Percentiles rank a stretch among this genome's conserved stretches.
phyloP scores from a whole-genome alignment of 2,797 vertebrate genomes.

The Fistularia tabacaria region DNA sequence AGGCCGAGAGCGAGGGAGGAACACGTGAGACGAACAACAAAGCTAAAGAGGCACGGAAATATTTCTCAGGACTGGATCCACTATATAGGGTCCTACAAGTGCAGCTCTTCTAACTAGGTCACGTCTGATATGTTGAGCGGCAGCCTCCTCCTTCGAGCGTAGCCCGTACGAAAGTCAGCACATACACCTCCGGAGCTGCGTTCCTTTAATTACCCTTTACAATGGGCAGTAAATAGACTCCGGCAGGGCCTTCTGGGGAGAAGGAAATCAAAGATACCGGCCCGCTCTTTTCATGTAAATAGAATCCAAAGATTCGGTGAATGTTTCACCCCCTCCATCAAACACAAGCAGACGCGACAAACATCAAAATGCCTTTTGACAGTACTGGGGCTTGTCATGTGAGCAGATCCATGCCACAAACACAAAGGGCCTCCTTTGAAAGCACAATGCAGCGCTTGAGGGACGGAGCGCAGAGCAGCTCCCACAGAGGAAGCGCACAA shows the following conservation, averaged over 20 bases:
- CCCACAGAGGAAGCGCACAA: constrained; percentile 56
- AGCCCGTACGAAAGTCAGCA: constrained; percentile 33
- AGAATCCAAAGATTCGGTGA: constrained; percentile 54
- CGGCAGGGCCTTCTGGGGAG: constrained; percentile 14
- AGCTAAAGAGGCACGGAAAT: constrained; percentile 49
- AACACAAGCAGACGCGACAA: constrained; percentile 10
- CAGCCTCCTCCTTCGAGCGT: constrained; percentile 32
- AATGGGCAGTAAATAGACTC: constrained; percentile 38
- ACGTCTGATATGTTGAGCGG: constrained; percentile 56
- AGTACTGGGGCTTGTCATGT: constrained; percentile 57
- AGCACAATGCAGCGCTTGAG: constrained; percentile 68
- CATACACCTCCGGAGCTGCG: constrained; percentile 20
- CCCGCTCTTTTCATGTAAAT: constrained; percentile 39
- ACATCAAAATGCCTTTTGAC: constrained; percentile 59
- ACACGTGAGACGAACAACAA: constrained; percentile 33
- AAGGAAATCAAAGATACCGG: constrained; percentile 33
- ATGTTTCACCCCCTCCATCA: constrained; percentile 38
- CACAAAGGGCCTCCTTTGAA: constrained; percentile 60
- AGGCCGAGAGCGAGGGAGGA: constrained; percentile 18
- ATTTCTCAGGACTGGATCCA: constrained; percentile 50
- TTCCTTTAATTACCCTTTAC: constrained; percentile 41
- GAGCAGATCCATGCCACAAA: constrained; percentile 45
- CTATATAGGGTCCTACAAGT: constrained; percentile 49
- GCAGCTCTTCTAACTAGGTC: constrained; percentile 64
- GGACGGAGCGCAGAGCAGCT: constrained; percentile 54